phyloP scores from a whole-genome alignment of 2,797 vertebrate species.

The Glyptemys insculpta region DNA sequence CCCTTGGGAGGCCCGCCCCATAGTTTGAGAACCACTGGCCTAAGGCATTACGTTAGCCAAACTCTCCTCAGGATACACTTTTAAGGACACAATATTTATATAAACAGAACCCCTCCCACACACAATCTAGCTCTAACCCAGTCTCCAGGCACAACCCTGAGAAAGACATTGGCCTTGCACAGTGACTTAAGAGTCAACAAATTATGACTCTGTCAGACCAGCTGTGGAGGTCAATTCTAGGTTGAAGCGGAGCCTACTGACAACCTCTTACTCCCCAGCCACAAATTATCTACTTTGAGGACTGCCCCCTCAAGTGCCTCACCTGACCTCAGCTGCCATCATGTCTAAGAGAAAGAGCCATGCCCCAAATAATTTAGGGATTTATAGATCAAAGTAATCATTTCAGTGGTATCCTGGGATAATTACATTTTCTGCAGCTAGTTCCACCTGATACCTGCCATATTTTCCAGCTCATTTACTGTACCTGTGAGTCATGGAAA shows the following conservation, averaged over 20 bases:
- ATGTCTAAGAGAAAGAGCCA: conserved; percentile 3
- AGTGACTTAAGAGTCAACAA: not conserved
- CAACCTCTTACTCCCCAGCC: not conserved
- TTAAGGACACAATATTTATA: not conserved
- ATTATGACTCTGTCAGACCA: not conserved
- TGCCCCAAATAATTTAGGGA: not conserved
- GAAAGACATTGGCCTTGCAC: not conserved
- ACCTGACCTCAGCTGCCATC: not conserved
- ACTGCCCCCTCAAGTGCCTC: not conserved
- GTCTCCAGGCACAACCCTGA: not conserved
- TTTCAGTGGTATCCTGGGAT: not conserved
- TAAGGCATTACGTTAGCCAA: not conserved
- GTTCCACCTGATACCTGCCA: not conserved
- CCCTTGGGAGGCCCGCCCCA: not conserved
- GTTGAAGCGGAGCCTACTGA: not conserved
- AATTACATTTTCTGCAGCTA: not conserved
- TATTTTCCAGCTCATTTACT: not conserved
- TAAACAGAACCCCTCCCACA: not conserved
- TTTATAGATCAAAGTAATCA: not conserved
- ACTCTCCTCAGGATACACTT: not conserved
- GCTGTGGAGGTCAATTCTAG: not conserved
- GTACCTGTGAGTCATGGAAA: rapidly evolving
- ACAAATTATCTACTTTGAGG: rapidly evolving
- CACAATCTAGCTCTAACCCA: not conserved
- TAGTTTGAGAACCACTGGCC: not conserved